phyloP scores from a whole-genome alignment of 2,888 invertebrate species.

The Ornithoptera alexandrae region DNA sequence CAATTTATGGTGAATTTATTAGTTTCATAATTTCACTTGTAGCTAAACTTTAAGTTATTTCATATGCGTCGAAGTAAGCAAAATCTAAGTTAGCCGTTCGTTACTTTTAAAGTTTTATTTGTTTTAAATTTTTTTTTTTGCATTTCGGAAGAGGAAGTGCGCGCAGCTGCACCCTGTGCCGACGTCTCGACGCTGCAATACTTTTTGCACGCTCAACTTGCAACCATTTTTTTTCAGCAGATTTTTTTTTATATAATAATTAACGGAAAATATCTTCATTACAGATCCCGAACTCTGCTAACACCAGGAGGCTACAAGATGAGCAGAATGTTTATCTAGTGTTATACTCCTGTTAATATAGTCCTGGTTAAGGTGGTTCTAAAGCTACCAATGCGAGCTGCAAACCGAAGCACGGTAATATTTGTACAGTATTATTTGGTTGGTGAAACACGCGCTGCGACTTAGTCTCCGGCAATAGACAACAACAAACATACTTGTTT shows the following conservation, averaged over 20 bases:
- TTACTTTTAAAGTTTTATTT: slow-evolving; percentile 53
- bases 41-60: background rate
- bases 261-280: slow-evolving; percentile 40
- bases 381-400: too few species aligned
- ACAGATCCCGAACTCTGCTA: background rate
- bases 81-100: slow-evolving; percentile 62
- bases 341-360: too few species aligned
- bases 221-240: slow-evolving; percentile 47
- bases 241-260: slow-evolving; percentile 32
- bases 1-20: background rate
- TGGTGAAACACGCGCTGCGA: too few species aligned
- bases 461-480: too few species aligned
- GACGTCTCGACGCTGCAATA: slow-evolving; percentile 53
- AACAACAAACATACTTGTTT: too few species aligned
- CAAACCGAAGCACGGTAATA: too few species aligned
- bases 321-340: too few species aligned
- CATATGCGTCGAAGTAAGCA: slow-evolving; percentile 31
- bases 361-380: too few species aligned
- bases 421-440: too few species aligned
- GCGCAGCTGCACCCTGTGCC: slow-evolving; percentile 75
- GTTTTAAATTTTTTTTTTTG: slow-evolving; percentile 46
- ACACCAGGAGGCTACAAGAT: too few species aligned
- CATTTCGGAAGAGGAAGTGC: slow-evolving; percentile 74
- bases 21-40: background rate
- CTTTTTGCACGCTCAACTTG: slow-evolving; percentile 69